These are phyloP conservation scores for Crocidura indochinensis DNA, from an alignment of 2,797 vertebrate species.

Conservation along the genomic window DNA sequence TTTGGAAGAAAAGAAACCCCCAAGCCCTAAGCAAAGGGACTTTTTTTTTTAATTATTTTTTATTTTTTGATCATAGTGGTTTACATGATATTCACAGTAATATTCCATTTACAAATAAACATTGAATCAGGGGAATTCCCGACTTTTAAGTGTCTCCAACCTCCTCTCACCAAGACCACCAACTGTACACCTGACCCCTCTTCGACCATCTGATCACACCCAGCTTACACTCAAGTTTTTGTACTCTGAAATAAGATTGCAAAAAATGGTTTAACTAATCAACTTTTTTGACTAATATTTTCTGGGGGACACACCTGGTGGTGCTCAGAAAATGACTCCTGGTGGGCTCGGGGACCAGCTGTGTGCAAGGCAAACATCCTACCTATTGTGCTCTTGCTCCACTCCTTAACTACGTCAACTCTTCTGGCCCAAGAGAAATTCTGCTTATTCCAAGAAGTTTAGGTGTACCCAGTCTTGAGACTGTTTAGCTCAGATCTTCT, in stretches of 20 bases:
- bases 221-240: conserved; percentile 10
- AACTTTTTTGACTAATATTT: neutral
- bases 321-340: too few relatives aligned
- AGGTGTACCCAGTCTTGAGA: neutral
- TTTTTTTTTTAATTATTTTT: too few relatives aligned
- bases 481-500: neutral
- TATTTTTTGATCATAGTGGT: too few relatives aligned
- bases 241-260: conserved; percentile 59
- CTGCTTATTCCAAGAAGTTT: neutral
- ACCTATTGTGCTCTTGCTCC: too few relatives aligned
- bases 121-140: too few relatives aligned
- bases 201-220: conserved; percentile 7
- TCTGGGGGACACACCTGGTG: too few relatives aligned
- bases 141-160: neutral
- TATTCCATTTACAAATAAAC: too few relatives aligned
- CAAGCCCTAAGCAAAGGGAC: neutral
- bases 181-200: neutral
- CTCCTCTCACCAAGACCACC: neutral
- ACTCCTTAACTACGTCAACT: neutral
- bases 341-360: too few relatives aligned
- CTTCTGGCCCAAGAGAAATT: conserved; percentile 19
- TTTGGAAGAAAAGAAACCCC: neutral
- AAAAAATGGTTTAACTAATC: conserved; percentile 19
- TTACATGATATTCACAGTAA: too few relatives aligned
- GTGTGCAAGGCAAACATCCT: too few relatives aligned